Conservation (phyloP, 2,113 vertebrate species). For the Cebus imitator region DNA sequence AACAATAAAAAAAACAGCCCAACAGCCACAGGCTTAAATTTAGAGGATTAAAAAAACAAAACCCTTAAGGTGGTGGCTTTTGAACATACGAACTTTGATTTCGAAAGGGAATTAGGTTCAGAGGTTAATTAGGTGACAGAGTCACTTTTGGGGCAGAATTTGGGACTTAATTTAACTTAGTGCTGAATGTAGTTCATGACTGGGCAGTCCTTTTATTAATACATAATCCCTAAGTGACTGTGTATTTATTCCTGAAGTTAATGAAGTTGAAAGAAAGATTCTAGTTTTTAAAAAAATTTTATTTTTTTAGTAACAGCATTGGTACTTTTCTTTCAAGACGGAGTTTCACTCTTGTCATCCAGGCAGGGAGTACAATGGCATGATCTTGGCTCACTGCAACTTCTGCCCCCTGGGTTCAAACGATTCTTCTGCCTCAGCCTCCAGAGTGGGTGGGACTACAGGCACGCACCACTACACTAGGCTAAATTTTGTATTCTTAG, state of each 20-base stretch:
- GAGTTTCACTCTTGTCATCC: no score
- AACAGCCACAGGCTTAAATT: neutral
- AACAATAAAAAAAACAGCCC: neutral
- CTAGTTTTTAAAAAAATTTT: neutral
- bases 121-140: neutral
- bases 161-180: neutral
- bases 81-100: neutral
- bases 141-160: neutral
- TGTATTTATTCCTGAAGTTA: conserved; percentile 18
- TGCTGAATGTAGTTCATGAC: neutral
- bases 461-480: no score
- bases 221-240: neutral
- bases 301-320: neutral
- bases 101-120: neutral
- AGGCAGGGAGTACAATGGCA: no score
- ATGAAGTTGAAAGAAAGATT: conserved; percentile 10
- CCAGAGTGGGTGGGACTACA: no score
- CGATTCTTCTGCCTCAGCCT: no score
- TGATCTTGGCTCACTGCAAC: no score
- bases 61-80: neutral
- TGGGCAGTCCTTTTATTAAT: neutral
- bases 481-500: no score
- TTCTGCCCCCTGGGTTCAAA: no score
- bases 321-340: neutral
- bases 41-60: neutral